Conservation (phyloP, 2,113 vertebrate species). For the Balaenoptera acutorostrata region DNA sequence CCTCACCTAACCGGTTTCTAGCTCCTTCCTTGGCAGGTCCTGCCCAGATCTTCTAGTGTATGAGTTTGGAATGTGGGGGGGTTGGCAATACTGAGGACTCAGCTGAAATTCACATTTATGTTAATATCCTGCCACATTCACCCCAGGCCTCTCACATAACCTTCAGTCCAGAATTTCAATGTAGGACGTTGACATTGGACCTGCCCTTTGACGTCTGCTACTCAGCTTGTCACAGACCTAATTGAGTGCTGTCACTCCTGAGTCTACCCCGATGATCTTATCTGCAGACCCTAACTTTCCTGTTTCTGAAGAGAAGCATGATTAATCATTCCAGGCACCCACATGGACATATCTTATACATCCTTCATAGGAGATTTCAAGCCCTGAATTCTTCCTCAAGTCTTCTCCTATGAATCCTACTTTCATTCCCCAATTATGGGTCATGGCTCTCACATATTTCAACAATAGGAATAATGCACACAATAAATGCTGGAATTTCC, state of each 20-base stretch:
- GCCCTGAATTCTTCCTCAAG: too few relatives aligned
- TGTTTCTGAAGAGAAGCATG: not conserved
- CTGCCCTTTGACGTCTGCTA: too few relatives aligned
- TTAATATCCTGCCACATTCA: too few relatives aligned
- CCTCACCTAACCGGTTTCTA: not conserved
- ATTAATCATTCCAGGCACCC: not conserved
- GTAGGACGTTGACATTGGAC: too few relatives aligned
- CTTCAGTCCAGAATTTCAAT: too few relatives aligned
- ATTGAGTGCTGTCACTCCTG: too few relatives aligned
- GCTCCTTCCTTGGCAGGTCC: not conserved
- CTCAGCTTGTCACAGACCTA: too few relatives aligned
- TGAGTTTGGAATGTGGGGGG: not conserved
- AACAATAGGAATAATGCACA: not conserved
- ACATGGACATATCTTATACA: not conserved
- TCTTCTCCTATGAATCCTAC: not conserved
- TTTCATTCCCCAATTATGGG: rapidly evolving
- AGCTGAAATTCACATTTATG: not conserved
- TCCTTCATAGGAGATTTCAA: not conserved
- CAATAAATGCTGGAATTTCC: not conserved
- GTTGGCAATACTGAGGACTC: not conserved
- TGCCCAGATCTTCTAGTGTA: not conserved
- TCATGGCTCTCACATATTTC: not conserved
- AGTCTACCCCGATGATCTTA: too few relatives aligned
- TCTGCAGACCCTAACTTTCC: too few relatives aligned
- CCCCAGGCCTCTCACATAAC: too few relatives aligned